Conservation (phyloP, 53 echinoderm and acorn worm genomes). For the Henricia sp. region DNA sequence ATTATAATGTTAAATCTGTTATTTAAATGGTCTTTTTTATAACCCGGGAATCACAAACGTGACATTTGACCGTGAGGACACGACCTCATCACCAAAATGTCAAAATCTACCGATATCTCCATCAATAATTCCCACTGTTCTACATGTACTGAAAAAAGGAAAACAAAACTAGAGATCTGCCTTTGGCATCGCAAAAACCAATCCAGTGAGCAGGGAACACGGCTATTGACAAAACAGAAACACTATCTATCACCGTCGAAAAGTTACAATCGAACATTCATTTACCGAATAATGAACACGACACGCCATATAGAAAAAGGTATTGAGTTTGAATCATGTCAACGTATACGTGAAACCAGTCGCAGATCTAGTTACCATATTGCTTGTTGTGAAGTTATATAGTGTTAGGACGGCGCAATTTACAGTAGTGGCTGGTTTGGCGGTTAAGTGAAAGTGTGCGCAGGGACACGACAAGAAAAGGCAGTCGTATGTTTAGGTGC, state of each 20-base stretch:
- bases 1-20: too few relatives aligned
- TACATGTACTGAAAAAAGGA: not conserved
- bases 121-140: constrained; percentile 2
- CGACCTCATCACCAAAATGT: constrained; percentile 23
- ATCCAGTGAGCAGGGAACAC: not conserved
- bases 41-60: too few relatives aligned
- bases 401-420: too few relatives aligned
- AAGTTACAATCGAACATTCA: constrained; percentile 6
- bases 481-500: too few relatives aligned
- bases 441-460: too few relatives aligned
- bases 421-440: too few relatives aligned
- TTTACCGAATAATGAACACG: constrained; percentile 35
- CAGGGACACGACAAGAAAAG: too few relatives aligned
- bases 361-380: too few relatives aligned
- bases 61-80: constrained; percentile 36
- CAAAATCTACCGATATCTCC: not conserved
- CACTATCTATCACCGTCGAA: not conserved
- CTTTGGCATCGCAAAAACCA: constrained; percentile 10
- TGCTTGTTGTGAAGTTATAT: too few relatives aligned
- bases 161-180: constrained; percentile 15
- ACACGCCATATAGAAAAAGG: not conserved
- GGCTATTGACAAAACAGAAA: not conserved
- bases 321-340: too few relatives aligned
- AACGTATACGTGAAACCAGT: too few relatives aligned
- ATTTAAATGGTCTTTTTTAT: too few relatives aligned